Evolutionary conservation across 1,140 invertebrate species (phyloP), one percentile per base, ranked within the genome.

Genomic region (Heterodera schachtii): DNA sequence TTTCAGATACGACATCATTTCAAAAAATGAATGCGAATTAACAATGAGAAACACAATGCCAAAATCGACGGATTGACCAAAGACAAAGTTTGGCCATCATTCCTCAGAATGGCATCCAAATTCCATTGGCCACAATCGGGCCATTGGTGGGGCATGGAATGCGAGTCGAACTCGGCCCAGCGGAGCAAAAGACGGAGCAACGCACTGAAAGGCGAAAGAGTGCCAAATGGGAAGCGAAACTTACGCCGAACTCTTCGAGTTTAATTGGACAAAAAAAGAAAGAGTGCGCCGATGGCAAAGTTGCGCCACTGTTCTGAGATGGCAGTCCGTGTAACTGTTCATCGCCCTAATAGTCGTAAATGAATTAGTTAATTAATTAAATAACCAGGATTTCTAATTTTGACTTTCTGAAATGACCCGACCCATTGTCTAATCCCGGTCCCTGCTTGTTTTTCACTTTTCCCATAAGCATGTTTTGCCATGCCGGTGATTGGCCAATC

Each of bases 301-400:
- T 70, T 78, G 66, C 21, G 76, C 52, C 11, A 78, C 31, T 44
- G 76, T 49, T 67, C 47, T 78, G 3, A 78, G 76, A 69, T 78
- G 76, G 60, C 76, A 78, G 64, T 78, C 76, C 21, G 76, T 47
- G 31, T 78, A 78, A 44, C 76, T 78, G 21, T 78, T 67, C n/a
- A 78, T 21, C 47, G 60, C 76, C 52, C 76, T 78, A 64, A 78
- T 41, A n/a, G n/a, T n/a, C n/a, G n/a, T n/a, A n/a, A n/a, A n/a
- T 9, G 41, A 5, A 44, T 49, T 49, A 9, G 47, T 49, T 49
- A 9, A 49, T 9, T 49, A 9, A 49, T 49, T 49, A 9, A 49
- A 6, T 49, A 9, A 9, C 4, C 47, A 49, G n/a, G n/a, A n/a
- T n/a, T n/a, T n/a, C n/a, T n/a, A n/a, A n/a, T n/a, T n/a, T n/a